These are phyloP conservation scores for Vandiemenella viatica DNA, from an alignment of 2,888 invertebrate genomes.

Conservation along the genomic window DNA sequence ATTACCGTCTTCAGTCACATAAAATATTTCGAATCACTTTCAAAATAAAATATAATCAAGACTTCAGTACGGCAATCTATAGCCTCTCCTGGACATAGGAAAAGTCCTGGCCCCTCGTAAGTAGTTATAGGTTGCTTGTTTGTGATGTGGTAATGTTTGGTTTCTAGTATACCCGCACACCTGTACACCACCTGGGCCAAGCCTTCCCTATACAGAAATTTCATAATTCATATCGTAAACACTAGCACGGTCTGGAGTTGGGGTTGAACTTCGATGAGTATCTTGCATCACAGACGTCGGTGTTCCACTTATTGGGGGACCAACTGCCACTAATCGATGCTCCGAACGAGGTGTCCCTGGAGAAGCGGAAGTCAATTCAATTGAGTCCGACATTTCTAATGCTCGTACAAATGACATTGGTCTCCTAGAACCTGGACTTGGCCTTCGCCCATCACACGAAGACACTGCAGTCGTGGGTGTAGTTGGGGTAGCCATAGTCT, in stretches of 20 bases:
- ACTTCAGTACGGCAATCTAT: slow-evolving; percentile 9
- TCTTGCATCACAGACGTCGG: slow-evolving; percentile 17
- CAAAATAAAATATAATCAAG: too few species aligned
- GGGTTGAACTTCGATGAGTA: slow-evolving; percentile 33
- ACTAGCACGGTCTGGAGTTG: slow-evolving; percentile 70
- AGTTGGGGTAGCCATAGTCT: slow-evolving; percentile 27
- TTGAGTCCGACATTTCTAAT: slow-evolving; percentile 75
- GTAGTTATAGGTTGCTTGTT: slow-evolving; percentile 11
- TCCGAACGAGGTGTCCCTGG: slow-evolving; percentile 25
- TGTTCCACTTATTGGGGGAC: slow-evolving; percentile 7
- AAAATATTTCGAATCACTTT: too few species aligned
- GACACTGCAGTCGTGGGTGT: slow-evolving; percentile 28
- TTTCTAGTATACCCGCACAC: slow-evolving; percentile 9
- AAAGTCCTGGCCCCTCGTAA: slow-evolving; percentile 14
- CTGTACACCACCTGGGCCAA: slow-evolving; percentile 12
- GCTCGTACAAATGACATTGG: slow-evolving; percentile 83
- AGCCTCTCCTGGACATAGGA: slow-evolving; percentile 14
- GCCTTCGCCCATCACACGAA: slow-evolving; percentile 14
- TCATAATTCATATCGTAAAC: slow-evolving; percentile 92
- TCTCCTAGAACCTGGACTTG: slow-evolving; percentile 32
- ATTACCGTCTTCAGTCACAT: too few species aligned
- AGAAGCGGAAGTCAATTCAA: slow-evolving; percentile 54
- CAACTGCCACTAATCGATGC: slow-evolving; percentile 14
- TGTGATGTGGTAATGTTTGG: slow-evolving; percentile 14
- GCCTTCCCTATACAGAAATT: slow-evolving; percentile 69